Percentiles rank a stretch among this genome's conserved stretches.
phyloP scores from a whole-genome alignment of 2,113 vertebrate genomes.

The Dolichotis patagonum region DNA sequence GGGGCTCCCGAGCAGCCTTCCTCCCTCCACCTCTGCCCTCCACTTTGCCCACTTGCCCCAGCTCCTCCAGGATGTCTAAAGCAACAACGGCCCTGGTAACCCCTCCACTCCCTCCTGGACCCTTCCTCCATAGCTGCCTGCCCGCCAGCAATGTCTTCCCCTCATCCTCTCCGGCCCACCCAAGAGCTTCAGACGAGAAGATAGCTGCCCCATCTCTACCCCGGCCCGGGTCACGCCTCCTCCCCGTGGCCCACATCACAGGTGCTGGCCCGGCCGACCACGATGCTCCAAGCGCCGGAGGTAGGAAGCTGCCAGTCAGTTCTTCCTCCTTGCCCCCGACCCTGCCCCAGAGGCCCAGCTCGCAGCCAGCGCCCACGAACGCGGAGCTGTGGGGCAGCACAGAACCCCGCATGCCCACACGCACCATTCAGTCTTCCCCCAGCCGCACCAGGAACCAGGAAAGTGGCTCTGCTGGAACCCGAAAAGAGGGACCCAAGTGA shows the following conservation, averaged over 20 bases:
- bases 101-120: background rate
- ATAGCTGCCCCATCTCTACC: background rate
- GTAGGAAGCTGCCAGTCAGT: background rate
- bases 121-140: no score
- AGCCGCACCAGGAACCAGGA: background rate
- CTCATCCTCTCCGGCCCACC: background rate
- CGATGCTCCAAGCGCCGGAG: background rate
- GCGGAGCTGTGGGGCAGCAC: fast-evolving
- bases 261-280: background rate
- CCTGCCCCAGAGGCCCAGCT: background rate
- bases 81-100: background rate
- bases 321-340: background rate
- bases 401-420: background rate
- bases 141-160: background rate
- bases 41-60: background rate
- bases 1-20: background rate
- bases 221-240: background rate
- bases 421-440: background rate
- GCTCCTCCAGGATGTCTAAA: background rate
- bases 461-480: background rate
- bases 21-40: no score
- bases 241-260: fast-evolving
- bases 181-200: background rate
- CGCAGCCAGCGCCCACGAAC: fast-evolving
- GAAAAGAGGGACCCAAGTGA: background rate